A percentile compares a stretch with the other conserved stretches of the same genome.
These are phyloP conservation scores for Seladonia tumulorum DNA, from an alignment of 2,888 invertebrate genomes.

Conservation along the genomic window DNA sequence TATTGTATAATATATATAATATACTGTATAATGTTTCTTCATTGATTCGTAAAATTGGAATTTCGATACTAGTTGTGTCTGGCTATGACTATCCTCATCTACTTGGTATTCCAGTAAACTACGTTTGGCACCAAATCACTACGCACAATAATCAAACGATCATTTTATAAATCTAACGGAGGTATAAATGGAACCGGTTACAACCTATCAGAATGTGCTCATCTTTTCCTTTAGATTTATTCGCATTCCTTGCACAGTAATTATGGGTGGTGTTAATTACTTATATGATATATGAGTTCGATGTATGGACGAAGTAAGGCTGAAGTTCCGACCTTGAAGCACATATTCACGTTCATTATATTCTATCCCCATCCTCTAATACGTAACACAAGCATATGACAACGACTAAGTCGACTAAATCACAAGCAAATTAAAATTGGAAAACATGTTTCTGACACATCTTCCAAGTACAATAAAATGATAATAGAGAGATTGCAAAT, in stretches of 20 bases:
- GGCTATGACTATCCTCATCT: slow-evolving; percentile 16
- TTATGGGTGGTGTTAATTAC: slow-evolving; percentile 81
- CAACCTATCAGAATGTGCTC: slow-evolving; percentile 38
- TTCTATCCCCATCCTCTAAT: background rate
- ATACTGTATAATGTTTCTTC: background rate
- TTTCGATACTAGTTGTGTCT: background rate
- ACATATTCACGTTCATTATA: slow-evolving; percentile 57
- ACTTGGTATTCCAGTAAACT: slow-evolving; percentile 14
- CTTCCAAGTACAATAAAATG: too few relatives aligned
- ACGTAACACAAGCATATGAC: too few relatives aligned
- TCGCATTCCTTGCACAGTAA: slow-evolving; percentile 79
- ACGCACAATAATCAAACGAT: slow-evolving; percentile 10
- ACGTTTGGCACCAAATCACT: background rate
- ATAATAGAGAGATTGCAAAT: too few relatives aligned
- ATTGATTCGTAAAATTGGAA: background rate
- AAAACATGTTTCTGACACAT: too few relatives aligned
- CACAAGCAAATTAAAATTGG: too few relatives aligned
- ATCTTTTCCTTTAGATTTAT: slow-evolving; percentile 45
- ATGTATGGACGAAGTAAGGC: slow-evolving; percentile 47
- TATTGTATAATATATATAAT: background rate
- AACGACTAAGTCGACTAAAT: too few relatives aligned
- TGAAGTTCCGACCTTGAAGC: slow-evolving; percentile 77
- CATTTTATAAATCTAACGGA: slow-evolving; percentile 33
- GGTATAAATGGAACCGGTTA: slow-evolving; percentile 19
- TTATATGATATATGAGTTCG: slow-evolving; percentile 79